Conservation (phyloP, 2,888 invertebrate species). For the Pocota personata region DNA sequence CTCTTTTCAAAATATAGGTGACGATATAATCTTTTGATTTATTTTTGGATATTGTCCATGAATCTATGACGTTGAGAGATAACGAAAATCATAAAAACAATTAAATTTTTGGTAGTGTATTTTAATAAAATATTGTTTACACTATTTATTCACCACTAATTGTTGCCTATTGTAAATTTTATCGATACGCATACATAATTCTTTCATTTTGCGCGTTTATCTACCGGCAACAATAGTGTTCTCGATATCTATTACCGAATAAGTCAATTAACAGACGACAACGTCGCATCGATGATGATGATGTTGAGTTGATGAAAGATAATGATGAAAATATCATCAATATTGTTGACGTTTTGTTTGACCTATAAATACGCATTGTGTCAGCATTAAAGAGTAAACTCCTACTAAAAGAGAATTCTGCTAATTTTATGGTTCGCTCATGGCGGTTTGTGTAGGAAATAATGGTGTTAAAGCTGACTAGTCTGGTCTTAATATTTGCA, state of each 20-base stretch:
- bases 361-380: conserved; percentile 38
- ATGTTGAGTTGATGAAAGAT: not conserved
- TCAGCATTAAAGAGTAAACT: not conserved
- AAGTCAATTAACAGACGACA: conserved; percentile 35
- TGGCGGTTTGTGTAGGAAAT: not conserved
- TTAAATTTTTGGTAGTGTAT: not conserved
- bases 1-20: not conserved
- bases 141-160: not conserved
- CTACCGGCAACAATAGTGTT: not conserved
- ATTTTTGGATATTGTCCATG: conserved; percentile 4
- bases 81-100: not conserved
- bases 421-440: not conserved
- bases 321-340: not conserved
- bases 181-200: not conserved
- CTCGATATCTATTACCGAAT: conserved; percentile 39
- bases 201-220: not conserved
- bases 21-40: not conserved
- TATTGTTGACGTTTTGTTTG: conserved; percentile 33
- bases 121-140: not conserved
- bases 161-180: not conserved
- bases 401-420: not conserved
- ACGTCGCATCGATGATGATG: not conserved
- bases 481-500: not conserved
- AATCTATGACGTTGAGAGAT: not conserved
- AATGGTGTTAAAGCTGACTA: not conserved